A percentile compares a stretch with the other conserved stretches of the same genome.
Conservation (phyloP, 2,888 invertebrate species). For the Cantharis flavilabris region DNA sequence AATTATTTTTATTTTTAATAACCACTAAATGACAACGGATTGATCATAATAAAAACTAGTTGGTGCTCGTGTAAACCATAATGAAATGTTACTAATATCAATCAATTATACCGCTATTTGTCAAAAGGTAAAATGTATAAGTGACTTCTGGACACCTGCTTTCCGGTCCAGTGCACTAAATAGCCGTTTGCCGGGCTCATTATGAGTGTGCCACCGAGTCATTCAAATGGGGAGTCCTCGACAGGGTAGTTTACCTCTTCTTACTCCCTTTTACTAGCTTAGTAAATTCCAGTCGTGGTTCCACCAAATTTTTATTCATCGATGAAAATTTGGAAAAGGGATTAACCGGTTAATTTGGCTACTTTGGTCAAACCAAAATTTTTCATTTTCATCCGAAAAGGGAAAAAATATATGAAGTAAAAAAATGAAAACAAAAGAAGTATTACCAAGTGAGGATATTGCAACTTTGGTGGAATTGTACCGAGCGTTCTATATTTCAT, state of each 20-base stretch:
- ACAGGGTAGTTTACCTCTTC: constrained; percentile 40
- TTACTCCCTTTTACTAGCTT: constrained; percentile 36
- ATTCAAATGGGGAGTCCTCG: constrained; percentile 43
- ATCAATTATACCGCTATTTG: constrained; percentile 51
- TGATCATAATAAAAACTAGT: constrained; percentile 9
- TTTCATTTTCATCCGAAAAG: background rate
- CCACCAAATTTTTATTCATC: constrained; percentile 20
- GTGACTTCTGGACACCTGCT: constrained; percentile 56
- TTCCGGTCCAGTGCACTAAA: constrained; percentile 55
- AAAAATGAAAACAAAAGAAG: background rate
- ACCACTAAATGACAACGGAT: constrained; percentile 5
- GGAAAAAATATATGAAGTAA: background rate
- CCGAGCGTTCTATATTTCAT: constrained; percentile 23
- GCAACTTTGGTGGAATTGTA: constrained; percentile 27
- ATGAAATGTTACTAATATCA: constrained; percentile 19
- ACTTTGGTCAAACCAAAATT: background rate
- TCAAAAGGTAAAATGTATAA: constrained; percentile 47
- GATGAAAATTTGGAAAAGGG: background rate
- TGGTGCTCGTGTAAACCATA: constrained; percentile 6
- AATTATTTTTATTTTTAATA: background rate
- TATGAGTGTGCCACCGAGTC: constrained; percentile 51
- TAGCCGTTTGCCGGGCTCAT: constrained; percentile 53
- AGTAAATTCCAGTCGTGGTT: constrained; percentile 26
- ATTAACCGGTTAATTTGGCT: background rate
- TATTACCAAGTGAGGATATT: background rate